These are phyloP conservation scores for Sinotaia quadrata DNA, from an alignment of 2,888 invertebrate species.

Conservation along the genomic window DNA sequence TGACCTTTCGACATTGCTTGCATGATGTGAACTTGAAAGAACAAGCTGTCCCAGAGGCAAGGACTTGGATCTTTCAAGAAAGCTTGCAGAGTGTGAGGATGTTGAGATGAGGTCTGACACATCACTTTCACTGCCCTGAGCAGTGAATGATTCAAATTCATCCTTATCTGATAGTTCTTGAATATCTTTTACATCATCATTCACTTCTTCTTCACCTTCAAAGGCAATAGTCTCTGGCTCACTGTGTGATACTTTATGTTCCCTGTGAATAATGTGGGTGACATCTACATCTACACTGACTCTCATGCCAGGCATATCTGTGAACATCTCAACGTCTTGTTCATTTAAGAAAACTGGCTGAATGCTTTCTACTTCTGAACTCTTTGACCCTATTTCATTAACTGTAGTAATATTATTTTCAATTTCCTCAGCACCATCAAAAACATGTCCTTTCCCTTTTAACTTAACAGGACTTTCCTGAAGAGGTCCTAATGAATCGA, in stretches of 20 bases:
- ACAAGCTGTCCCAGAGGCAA: conserved; percentile 2
- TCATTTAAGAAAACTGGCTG: no score
- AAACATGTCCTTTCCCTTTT: background rate
- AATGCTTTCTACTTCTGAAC: background rate
- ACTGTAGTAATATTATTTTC: background rate
- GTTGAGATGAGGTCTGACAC: conserved; percentile 12
- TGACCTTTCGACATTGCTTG: background rate
- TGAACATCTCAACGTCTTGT: background rate
- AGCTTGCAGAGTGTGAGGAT: background rate
- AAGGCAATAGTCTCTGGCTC: conserved; percentile 47
- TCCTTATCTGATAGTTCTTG: conserved; percentile 41
- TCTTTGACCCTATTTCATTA: background rate
- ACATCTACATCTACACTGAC: conserved; percentile 18
- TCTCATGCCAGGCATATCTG: background rate
- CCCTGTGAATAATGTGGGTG: conserved; percentile 31
- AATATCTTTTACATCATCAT: conserved; percentile 25
- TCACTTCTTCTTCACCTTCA: conserved; percentile 39
- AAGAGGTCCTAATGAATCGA: conserved; percentile 44
- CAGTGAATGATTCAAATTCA: conserved; percentile 63
- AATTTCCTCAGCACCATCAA: no score
- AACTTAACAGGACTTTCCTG: conserved; percentile 4
- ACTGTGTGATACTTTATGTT: conserved; percentile 34
- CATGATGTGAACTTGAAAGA: conserved; percentile 6
- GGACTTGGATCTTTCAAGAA: conserved; percentile 9
- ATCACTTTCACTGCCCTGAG: conserved; percentile 39